Base-by-base conservation (phyloP, 2,797 vertebrate genomes). In the Staurois parvus region DNA sequence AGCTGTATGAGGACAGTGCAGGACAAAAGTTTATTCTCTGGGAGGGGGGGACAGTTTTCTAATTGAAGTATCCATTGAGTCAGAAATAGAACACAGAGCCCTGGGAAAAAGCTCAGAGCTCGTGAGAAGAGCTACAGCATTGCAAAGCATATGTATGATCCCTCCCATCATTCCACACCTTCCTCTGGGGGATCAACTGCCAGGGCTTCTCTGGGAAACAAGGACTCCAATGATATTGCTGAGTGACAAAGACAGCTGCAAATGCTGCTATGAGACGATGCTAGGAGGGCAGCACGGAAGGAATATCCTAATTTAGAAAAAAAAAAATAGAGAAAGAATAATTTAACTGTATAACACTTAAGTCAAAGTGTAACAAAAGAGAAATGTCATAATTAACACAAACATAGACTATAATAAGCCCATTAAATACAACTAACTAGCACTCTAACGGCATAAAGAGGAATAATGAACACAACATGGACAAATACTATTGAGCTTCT, bases 121-220 rank as follows among this genome's bases (percentile, higher is more conserved):
- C 85, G 80, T 86, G 85, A 86, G 85, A 86, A 86, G 85, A 83
- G 15, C 68, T 42, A 26, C n/a, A 74, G 75, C 26, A 73, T 64
- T 56, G 37, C 34, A 52, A 30, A 69, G 79, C 34, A 68, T 52
- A 45, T 56, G 52, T 86, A 4, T 42, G 24, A 62, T 68, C 72
- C 74, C 42, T 67, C 74, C 69, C 70, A 37, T 72, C 74, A 72
- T 30, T 78, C 62, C 67, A 29, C 67, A 37, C 75, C 81, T 81
- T 74, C 80, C 74, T 62, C 66, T 72, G 56, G 80, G 79, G 75
- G 74, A 81, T 79, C 85, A 86, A 48, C 59, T 56, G 21, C 56
- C 83, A 78, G 80, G 73, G 75, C 29, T 86, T 76, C 74, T 73
- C 68, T 86, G 85, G 85, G 85, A 86, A 86, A 86, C 13, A 86